A percentile compares a stretch with the other conserved stretches of the same genome.
Conservation (phyloP, 2,797 vertebrate species). For the Loriculus beryllinus region DNA sequence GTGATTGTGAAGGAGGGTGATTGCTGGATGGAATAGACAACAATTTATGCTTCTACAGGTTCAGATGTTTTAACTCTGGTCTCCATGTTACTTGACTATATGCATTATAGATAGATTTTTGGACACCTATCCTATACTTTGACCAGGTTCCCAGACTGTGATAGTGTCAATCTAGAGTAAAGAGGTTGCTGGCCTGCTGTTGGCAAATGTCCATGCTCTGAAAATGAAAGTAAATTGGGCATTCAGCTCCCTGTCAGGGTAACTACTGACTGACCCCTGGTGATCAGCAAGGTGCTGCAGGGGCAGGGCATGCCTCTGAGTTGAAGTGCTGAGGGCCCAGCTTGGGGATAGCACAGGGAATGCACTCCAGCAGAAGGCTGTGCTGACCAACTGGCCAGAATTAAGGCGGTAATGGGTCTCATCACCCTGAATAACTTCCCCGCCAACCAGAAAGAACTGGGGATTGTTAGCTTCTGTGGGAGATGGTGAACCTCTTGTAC, state of each 20-base stretch:
- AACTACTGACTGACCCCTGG: not conserved
- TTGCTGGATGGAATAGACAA: not conserved
- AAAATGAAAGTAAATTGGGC: not conserved
- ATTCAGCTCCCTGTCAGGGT: not conserved
- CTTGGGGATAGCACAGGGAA: fast-evolving
- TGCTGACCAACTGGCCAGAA: not conserved
- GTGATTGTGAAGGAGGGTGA: not conserved
- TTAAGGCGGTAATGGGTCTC: fast-evolving
- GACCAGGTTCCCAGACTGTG: not conserved
- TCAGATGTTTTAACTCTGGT: not conserved
- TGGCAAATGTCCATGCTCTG: not conserved
- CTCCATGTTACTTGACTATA: not conserved
- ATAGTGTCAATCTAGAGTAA: not conserved
- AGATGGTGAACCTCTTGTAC: not conserved
- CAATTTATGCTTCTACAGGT: not conserved
- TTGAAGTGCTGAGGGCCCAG: not conserved
- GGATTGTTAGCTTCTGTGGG: not conserved
- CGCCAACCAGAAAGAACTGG: fast-evolving
- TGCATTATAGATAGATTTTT: not conserved
- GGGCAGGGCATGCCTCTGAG: not conserved
- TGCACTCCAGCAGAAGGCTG: fast-evolving
- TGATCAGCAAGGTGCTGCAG: not conserved
- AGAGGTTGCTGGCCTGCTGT: not conserved
- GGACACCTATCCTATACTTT: not conserved
- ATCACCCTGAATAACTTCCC: not conserved